phyloP scores from a whole-genome alignment of 2,888 invertebrate genomes.

The Epinotia ramella region DNA sequence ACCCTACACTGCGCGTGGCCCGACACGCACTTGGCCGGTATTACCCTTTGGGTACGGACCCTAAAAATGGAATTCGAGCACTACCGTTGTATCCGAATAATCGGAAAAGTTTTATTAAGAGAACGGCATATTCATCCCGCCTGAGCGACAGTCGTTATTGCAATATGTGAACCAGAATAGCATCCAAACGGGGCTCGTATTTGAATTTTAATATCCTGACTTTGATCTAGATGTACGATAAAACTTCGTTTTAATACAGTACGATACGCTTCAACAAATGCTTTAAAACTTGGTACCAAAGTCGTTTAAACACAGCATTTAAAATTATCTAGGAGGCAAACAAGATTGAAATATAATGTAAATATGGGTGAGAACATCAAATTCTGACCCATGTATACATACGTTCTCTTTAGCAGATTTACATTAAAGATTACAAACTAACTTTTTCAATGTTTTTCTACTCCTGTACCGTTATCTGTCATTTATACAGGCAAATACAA shows the following conservation, averaged over 20 bases:
- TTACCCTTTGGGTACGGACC: too few species aligned
- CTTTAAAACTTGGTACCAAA: not conserved
- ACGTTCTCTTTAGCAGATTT: not conserved
- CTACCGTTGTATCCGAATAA: slow-evolving; percentile 16
- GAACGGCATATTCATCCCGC: slow-evolving; percentile 1
- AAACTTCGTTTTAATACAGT: slow-evolving; percentile 7
- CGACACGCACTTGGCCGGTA: too few species aligned
- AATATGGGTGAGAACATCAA: too few species aligned
- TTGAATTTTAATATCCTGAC: slow-evolving; percentile 26
- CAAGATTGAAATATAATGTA: not conserved
- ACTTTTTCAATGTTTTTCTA: too few species aligned
- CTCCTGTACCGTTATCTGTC: too few species aligned
- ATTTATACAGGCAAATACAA: too few species aligned
- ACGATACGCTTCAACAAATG: not conserved
- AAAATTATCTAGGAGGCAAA: not conserved
- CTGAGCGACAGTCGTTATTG: slow-evolving; percentile 33
- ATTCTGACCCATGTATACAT: too few species aligned
- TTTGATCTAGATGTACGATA: slow-evolving; percentile 6
- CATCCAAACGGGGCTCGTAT: not conserved
- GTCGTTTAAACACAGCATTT: slow-evolving; percentile 4
- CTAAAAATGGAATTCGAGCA: not conserved
- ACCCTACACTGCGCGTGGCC: too few species aligned
- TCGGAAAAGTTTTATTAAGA: slow-evolving; percentile 28
- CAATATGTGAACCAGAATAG: slow-evolving; percentile 26
- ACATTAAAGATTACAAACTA: too few species aligned